Conservation (phyloP, 2,888 invertebrate genomes). For the Xylota segnis region DNA sequence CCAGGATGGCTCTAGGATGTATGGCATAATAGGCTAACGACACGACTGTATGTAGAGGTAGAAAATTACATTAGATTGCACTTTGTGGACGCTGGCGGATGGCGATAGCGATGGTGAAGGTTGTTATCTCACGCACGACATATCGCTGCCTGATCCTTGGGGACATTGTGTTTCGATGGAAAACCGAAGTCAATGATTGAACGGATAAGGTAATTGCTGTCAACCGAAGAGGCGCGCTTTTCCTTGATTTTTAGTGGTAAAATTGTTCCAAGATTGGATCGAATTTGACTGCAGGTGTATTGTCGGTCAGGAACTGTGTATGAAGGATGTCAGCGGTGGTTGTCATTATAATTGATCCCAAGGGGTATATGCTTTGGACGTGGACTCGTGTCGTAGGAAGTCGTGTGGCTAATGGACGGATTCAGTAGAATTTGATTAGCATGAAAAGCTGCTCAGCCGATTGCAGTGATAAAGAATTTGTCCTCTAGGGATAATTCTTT, state of each 20-base stretch:
- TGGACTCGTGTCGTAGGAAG: no score
- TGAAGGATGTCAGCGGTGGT: slow-evolving; percentile 10
- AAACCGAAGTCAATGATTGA: slow-evolving; percentile 19
- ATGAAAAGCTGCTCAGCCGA: no score
- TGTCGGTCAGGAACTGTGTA: background rate
- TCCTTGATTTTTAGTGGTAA: slow-evolving; percentile 3
- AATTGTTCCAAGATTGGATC: background rate
- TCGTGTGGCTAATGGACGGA: no score
- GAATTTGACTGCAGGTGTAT: slow-evolving; percentile 1
- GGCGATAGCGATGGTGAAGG: slow-evolving; percentile 36
- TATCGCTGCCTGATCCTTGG: slow-evolving; percentile 41
- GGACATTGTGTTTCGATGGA: slow-evolving; percentile 53
- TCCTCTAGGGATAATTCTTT: no score
- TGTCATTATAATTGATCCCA: slow-evolving; percentile 30
- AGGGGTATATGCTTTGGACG: background rate
- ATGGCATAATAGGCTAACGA: slow-evolving; percentile 65
- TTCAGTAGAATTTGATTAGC: no score
- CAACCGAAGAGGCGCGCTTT: slow-evolving; percentile 23
- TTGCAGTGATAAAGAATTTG: no score
- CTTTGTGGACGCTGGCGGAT: slow-evolving; percentile 31
- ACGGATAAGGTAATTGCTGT: slow-evolving; percentile 62
- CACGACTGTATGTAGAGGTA: slow-evolving; percentile 46
- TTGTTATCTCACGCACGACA: slow-evolving; percentile 73
- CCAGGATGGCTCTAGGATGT: slow-evolving; percentile 67
- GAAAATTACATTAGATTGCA: slow-evolving; percentile 68